These are phyloP conservation scores for Drosophila lowei DNA, from an alignment of 1,140 invertebrate species.

Conservation along the genomic window DNA sequence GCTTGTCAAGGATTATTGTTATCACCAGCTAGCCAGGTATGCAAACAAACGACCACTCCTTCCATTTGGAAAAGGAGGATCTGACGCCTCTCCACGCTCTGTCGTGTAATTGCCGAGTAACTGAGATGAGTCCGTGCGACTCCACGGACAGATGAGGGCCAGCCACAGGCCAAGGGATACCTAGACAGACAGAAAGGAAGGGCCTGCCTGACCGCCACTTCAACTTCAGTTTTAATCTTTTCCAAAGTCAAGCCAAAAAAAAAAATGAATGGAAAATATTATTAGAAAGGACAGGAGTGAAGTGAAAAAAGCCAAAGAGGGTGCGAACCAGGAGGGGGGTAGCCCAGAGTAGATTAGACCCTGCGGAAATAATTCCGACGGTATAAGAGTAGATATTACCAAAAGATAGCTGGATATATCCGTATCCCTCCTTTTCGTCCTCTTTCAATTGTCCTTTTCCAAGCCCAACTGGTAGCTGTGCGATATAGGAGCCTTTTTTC, in stretches of 20 bases:
- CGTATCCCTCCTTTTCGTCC: too few relatives aligned
- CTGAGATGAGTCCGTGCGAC: constrained; percentile 14
- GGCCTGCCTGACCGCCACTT: constrained; percentile 25
- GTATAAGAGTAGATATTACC: too few relatives aligned
- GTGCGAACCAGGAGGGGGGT: not conserved
- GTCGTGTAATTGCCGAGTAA: constrained; percentile 67
- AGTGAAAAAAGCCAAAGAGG: not conserved
- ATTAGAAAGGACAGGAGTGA: constrained; percentile 8
- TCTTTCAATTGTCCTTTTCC: too few relatives aligned
- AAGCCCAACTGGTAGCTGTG: too few relatives aligned
- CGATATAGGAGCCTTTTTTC: too few relatives aligned
- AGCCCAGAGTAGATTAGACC: not conserved
- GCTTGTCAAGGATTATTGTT: constrained; percentile 82
- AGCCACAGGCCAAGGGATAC: constrained; percentile 10
- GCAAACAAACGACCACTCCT: constrained; percentile 54
- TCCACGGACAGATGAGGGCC: too few relatives aligned
- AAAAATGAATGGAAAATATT: constrained; percentile 38
- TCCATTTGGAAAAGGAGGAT: constrained; percentile 22
- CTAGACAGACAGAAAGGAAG: not conserved
- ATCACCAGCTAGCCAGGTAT: constrained; percentile 78
- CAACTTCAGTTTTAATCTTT: constrained; percentile 65
- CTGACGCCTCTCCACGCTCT: constrained; percentile 50
- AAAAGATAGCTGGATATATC: too few relatives aligned
- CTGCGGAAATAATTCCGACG: too few relatives aligned
- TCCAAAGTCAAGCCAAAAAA: constrained; percentile 13